Evolutionary conservation across 1,140 invertebrate genomes (phyloP), one percentile per base, ranked within the genome.

Genomic region (Lasioglossum baleicum): DNA sequence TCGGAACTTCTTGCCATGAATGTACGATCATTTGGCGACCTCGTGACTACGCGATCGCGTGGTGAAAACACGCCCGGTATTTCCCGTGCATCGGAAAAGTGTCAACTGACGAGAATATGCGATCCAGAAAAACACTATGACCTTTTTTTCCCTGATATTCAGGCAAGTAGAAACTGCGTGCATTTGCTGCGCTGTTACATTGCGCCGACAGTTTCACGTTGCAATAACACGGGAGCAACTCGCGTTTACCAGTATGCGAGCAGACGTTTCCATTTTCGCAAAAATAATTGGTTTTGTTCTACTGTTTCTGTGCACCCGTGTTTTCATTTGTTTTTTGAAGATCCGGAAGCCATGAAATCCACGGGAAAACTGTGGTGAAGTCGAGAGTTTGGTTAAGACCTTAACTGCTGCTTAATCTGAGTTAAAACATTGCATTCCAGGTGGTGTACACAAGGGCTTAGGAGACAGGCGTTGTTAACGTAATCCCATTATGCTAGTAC

Each of bases 171-270:
- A 67, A 35, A 67, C 22, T 42, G 35, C 13, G 10, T 20, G 22
- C n/a, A 58, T 58, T 58, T n/a, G 56, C 6, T n/a, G n/a, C 56
- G 3, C 7, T 8, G 56, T 58, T n/a, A n/a, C 17, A 5, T 1
- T 6, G 20, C 56, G n/a, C 5, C 17, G 17, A 20, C 6, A 8
- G 20, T 5, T n/a, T 8, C 17, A 20, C 42, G 60, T 70, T 20
- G 56, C n/a, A 44, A 68, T 51, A 74, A 53, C 74, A 58, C 40
- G 4, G 17, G 15, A n/a, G 48, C n/a, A 80, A 66, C 69, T 75
- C 40, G 56, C 56, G 17, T 51, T 15, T 13, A 51, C 17, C 7
- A 7, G 17, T 2, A 7, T 0, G n/a, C n/a, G 56, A 58, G 7
- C 56, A 8, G 56, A 20, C n/a, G 56, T 7, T n/a, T n/a, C n/a